Percentiles rank a stretch among this genome's conserved stretches.
These are phyloP conservation scores for Cricetomys ansorgei DNA, from an alignment of 2,113 vertebrate species.

Conservation along the genomic window DNA sequence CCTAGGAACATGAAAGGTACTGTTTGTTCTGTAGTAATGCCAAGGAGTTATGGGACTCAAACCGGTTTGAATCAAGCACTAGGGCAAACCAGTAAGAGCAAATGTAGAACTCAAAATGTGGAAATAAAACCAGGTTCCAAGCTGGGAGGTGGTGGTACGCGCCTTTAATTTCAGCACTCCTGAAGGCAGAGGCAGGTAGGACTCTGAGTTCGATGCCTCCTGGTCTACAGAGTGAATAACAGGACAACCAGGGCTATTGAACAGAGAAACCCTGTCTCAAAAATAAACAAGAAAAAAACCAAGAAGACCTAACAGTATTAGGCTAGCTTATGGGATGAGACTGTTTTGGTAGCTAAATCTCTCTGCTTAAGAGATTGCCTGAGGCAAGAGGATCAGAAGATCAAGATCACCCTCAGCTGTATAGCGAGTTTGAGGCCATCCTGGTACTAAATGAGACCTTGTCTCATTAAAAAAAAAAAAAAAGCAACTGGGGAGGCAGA, in stretches of 20 bases:
- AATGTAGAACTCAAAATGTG: not conserved
- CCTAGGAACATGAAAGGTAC: constrained; percentile 36
- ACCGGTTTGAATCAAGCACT: not conserved
- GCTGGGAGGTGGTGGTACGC: too few relatives aligned
- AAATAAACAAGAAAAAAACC: too few relatives aligned
- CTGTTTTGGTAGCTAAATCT: not conserved
- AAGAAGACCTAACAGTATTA: not conserved
- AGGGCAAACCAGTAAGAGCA: not conserved
- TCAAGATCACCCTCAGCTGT: not conserved
- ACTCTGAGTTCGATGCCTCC: too few relatives aligned
- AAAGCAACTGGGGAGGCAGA: not conserved
- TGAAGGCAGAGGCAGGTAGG: too few relatives aligned
- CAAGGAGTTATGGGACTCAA: not conserved
- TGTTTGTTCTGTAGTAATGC: not conserved
- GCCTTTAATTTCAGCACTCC: too few relatives aligned
- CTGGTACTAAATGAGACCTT: not conserved
- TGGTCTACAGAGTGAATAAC: too few relatives aligned
- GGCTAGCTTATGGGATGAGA: not conserved
- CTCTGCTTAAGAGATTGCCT: not conserved
- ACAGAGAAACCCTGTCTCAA: too few relatives aligned
- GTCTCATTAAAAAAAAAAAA: too few relatives aligned
- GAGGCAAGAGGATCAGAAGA: not conserved
- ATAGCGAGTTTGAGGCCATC: not conserved
- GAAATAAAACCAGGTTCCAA: not conserved
- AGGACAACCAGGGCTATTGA: too few relatives aligned